These are phyloP conservation scores for Bos indicus DNA, from an alignment of 2,113 vertebrate genomes.

Conservation along the genomic window DNA sequence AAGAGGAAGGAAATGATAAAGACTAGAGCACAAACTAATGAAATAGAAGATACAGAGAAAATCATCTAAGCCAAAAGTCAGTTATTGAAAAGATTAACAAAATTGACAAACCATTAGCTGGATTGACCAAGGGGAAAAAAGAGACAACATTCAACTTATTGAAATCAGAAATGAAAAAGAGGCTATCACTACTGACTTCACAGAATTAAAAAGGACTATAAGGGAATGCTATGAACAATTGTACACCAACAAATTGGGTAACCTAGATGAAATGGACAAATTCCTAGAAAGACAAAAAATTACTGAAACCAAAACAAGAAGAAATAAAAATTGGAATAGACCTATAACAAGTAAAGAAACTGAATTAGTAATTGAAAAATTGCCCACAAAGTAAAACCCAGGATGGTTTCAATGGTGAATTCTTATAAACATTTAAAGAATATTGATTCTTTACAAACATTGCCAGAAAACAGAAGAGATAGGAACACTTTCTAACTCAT, in stretches of 20 bases:
- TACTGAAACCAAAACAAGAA: neutral
- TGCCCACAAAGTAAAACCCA: neutral
- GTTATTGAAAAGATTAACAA: neutral
- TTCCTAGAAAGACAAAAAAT: neutral
- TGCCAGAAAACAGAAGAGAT: neutral
- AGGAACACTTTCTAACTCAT: neutral
- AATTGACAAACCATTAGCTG: neutral
- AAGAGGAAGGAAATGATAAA: neutral
- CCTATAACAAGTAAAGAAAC: neutral
- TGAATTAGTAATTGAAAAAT: neutral
- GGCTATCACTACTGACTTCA: neutral
- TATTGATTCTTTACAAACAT: neutral
- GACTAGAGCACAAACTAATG: neutral
- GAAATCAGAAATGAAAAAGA: neutral
- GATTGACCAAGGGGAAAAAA: neutral
- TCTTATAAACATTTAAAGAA: neutral
- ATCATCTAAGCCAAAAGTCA: neutral
- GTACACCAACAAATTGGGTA: neutral
- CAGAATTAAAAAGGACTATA: neutral
- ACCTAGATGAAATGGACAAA: neutral
- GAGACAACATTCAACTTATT: neutral
- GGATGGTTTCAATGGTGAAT: neutral
- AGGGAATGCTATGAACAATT: neutral
- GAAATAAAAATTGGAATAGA: neutral
- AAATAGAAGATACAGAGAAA: neutral